Conservation (phyloP, 2,113 vertebrate genomes). For the Nothobranchius furzeri region DNA sequence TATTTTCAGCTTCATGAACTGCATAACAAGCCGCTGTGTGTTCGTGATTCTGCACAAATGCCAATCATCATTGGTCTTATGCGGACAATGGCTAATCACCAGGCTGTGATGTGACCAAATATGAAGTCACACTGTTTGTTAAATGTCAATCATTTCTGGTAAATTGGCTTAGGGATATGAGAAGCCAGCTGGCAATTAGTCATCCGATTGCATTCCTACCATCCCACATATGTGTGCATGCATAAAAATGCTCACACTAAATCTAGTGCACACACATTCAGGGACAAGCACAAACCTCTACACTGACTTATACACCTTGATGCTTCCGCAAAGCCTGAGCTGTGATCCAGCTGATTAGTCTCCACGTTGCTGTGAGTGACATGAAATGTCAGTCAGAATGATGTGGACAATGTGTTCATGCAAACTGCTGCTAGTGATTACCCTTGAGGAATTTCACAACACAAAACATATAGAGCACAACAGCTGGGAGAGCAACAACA, state of each 20-base stretch:
- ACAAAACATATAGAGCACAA: not conserved
- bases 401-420: constrained; percentile 23
- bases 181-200: constrained; percentile 67
- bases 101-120: constrained; percentile 63
- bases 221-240: constrained; percentile 18
- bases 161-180: constrained; percentile 39
- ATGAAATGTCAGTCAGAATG: constrained; percentile 3
- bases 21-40: constrained; percentile 5
- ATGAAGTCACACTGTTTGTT: constrained; percentile 54
- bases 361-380: constrained; percentile 4
- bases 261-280: not conserved
- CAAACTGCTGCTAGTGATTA: constrained; percentile 13
- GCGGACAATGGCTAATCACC: constrained; percentile 46
- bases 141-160: constrained; percentile 61
- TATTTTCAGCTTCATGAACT: constrained; percentile 1
- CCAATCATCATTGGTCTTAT: constrained; percentile 32
- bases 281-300: not conserved
- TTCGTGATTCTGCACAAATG: constrained; percentile 24
- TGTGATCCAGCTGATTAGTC: constrained; percentile 1
- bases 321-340: not conserved
- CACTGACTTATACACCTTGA: not conserved
- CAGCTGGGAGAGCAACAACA: not conserved
- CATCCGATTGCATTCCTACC: constrained; percentile 47
- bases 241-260: constrained; percentile 12
- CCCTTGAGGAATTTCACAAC: constrained; percentile 2